Conservation (phyloP, 2,113 vertebrate species). For the Ictalurus punctatus region DNA sequence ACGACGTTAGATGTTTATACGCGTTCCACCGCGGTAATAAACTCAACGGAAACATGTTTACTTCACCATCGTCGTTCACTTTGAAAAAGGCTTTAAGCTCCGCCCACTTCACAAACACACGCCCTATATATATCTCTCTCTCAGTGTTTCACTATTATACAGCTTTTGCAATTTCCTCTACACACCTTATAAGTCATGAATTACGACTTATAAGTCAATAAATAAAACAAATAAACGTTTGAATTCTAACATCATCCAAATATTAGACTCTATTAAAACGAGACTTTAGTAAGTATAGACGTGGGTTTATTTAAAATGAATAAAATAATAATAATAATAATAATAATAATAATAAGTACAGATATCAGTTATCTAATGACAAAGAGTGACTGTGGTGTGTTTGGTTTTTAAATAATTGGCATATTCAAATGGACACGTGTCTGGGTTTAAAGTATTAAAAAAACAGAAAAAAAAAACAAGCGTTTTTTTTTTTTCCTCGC, state of each 20-base stretch:
- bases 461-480: no score
- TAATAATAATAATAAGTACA: neutral
- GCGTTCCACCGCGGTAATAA: neutral
- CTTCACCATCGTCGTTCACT: neutral
- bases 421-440: no score
- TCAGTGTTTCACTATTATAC: neutral
- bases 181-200: no score
- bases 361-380: neutral
- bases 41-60: neutral
- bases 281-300: neutral
- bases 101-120: neutral
- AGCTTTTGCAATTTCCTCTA: no score
- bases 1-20: neutral
- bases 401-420: no score
- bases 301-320: neutral
- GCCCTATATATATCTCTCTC: neutral
- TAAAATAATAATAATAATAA: neutral
- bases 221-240: neutral
- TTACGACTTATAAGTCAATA: no score
- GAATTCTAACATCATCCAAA: no score
- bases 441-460: no score
- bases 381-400: neutral
- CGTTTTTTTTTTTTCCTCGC: neutral
- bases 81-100: neutral
- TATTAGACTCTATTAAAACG: no score